phyloP scores from a whole-genome alignment of 2,113 vertebrate species.

The Plectropomus leopardus region DNA sequence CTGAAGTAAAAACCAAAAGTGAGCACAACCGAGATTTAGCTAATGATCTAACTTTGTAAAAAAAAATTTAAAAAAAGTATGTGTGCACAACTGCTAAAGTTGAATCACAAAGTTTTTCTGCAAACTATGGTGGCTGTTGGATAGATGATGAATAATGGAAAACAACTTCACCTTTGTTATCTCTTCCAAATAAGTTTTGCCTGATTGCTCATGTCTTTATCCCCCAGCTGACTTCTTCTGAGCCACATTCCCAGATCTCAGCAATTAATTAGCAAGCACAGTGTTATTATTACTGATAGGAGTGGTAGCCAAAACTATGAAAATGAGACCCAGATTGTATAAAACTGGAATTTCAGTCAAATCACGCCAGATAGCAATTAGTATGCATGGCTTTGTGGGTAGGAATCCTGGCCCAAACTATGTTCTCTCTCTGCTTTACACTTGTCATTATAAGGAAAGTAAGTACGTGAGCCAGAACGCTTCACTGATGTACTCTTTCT shows the following conservation, averaged over 20 bases:
- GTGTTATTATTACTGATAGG: neutral
- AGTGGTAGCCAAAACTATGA: neutral
- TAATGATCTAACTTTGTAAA: too few species aligned
- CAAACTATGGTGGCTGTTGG: neutral
- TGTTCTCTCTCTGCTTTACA: constrained; percentile 3
- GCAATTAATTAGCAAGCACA: neutral
- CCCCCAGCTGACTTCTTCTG: neutral
- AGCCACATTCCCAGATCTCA: neutral
- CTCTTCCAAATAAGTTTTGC: neutral
- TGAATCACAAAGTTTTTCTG: neutral
- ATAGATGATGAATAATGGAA: neutral
- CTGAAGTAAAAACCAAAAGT: neutral
- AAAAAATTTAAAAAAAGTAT: neutral
- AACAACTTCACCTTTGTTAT: neutral
- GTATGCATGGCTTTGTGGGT: neutral
- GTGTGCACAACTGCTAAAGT: neutral
- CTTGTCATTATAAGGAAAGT: constrained; percentile 40
- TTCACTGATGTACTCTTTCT: constrained; percentile 24
- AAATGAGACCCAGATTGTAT: neutral
- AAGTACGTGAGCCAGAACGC: constrained; percentile 3
- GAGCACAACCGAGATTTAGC: neutral
- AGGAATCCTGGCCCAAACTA: neutral
- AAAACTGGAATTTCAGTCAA: neutral
- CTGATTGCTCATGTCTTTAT: neutral
- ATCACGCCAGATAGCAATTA: neutral